Evolutionary conservation across 2,888 invertebrate species (phyloP).

Genomic region (Bellardia bayeri): DNA sequence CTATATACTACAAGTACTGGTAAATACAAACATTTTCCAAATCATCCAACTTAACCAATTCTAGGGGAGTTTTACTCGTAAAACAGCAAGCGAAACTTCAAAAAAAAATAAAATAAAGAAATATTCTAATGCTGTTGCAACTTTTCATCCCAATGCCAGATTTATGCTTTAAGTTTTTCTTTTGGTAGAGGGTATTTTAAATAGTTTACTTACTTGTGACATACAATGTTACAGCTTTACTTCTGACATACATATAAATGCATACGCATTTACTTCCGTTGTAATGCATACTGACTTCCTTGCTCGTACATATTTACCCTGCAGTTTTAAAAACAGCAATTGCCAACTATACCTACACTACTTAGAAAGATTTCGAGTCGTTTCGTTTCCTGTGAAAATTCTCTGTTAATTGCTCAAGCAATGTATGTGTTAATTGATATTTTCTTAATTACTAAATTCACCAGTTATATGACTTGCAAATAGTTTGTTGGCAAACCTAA

Average conservation of each 20-base stretch:
- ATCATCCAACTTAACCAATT: slow-evolving; percentile 22
- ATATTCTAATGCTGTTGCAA: slow-evolving; percentile 60
- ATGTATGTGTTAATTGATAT: too few species aligned
- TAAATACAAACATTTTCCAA: slow-evolving; percentile 2
- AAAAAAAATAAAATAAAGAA: background rate
- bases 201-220: slow-evolving; percentile 67
- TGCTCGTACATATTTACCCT: background rate
- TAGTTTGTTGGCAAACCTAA: too few species aligned
- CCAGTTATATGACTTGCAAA: too few species aligned
- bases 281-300: background rate
- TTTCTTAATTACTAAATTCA: too few species aligned
- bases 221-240: background rate
- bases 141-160: slow-evolving; percentile 68
- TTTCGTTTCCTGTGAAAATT: too few species aligned
- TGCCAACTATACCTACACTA: too few species aligned
- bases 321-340: too few species aligned
- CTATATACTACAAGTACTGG: background rate
- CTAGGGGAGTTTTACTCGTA: background rate
- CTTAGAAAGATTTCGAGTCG: too few species aligned
- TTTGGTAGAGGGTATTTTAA: slow-evolving; percentile 48
- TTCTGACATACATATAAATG: slow-evolving; percentile 13
- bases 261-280: slow-evolving; percentile 33
- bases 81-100: slow-evolving; percentile 14
- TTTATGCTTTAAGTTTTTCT: slow-evolving; percentile 68
- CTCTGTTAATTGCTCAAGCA: too few species aligned